phyloP scores from a whole-genome alignment of 2,888 invertebrate species.

The Seira sanloemensis region DNA sequence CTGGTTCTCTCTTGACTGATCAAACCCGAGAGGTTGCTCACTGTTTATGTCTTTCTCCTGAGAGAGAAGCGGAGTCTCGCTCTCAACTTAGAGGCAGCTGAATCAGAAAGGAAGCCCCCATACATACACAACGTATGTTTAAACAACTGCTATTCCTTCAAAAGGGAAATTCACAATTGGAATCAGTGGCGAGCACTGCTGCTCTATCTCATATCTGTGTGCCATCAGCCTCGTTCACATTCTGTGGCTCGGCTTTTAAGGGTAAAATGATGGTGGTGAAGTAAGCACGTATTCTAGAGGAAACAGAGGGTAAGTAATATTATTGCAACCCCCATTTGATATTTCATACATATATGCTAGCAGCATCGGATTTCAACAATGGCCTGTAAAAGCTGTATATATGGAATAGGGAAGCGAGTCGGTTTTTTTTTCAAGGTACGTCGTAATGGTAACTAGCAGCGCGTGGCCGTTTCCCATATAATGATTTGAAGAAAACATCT shows the following conservation, averaged over 20 bases:
- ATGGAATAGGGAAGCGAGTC: neutral
- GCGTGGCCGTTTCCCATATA: constrained; percentile 68
- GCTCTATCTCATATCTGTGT: constrained; percentile 6
- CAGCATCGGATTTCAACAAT: constrained; percentile 46
- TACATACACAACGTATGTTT: neutral
- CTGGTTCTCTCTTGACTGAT: constrained; percentile 54
- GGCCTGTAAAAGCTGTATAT: neutral
- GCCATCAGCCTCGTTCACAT: no score
- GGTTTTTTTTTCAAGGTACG: constrained; percentile 19
- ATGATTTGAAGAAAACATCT: constrained; percentile 61
- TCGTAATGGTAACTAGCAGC: constrained; percentile 69
- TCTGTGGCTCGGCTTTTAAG: neutral
- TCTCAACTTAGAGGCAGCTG: neutral
- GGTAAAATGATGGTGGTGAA: constrained; percentile 7
- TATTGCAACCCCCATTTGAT: neutral
- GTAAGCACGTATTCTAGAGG: constrained; percentile 5
- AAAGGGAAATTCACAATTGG: neutral
- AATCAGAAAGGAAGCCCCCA: neutral
- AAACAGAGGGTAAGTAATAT: constrained; percentile 8
- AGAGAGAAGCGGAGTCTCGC: constrained; percentile 27
- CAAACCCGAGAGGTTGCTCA: constrained; percentile 23
- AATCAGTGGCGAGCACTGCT: no score
- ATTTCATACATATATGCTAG: neutral
- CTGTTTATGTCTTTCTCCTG: constrained; percentile 44
- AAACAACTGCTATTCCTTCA: neutral